phyloP scores from a whole-genome alignment of 2,888 invertebrate species.

The Galerucella nymphaeae region DNA sequence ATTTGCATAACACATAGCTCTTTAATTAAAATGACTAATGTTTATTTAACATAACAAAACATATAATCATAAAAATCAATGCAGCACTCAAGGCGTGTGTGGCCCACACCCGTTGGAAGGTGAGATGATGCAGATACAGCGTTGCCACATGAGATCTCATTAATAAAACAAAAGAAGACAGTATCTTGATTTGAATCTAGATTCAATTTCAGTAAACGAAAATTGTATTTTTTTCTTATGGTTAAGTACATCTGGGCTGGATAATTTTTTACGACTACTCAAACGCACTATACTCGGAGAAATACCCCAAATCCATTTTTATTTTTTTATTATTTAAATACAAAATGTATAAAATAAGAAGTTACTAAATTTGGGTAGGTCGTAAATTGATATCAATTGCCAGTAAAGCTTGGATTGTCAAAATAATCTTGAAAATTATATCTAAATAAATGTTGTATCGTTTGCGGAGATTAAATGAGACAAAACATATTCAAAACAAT shows the following conservation, averaged over 20 bases:
- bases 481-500: no score
- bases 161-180: slow-evolving; percentile 31
- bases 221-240: not conserved
- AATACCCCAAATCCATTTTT: no score
- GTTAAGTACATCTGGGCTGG: not conserved
- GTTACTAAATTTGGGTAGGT: no score
- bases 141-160: slow-evolving; percentile 32
- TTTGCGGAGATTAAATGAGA: no score
- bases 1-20: slow-evolving; percentile 61
- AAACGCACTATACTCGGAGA: not conserved
- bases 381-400: no score
- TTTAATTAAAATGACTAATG: slow-evolving; percentile 65
- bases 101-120: slow-evolving; percentile 58
- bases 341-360: no score
- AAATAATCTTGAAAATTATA: no score
- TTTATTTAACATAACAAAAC: slow-evolving; percentile 65
- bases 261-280: not conserved
- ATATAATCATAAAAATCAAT: slow-evolving; percentile 62
- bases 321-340: no score
- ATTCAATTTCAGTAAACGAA: slow-evolving; percentile 13
- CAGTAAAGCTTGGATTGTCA: no score
- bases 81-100: slow-evolving; percentile 52
- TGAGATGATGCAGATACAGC: slow-evolving; percentile 40
- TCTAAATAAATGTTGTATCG: no score
- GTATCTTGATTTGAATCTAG: slow-evolving; percentile 23